These are phyloP conservation scores for Erinaceus europaeus DNA, from an alignment of 2,113 vertebrate genomes.

Conservation along the genomic window DNA sequence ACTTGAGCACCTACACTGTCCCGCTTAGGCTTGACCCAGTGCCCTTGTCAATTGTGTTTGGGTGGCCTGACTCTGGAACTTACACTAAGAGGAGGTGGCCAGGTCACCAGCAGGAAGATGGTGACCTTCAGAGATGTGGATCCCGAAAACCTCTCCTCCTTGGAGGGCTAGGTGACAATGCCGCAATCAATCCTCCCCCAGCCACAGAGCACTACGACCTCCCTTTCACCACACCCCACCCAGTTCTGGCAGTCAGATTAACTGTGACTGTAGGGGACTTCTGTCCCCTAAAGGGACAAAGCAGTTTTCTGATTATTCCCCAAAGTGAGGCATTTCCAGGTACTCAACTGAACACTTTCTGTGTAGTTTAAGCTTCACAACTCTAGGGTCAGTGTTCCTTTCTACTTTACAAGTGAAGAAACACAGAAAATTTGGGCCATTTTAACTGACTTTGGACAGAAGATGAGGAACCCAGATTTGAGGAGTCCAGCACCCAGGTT, in stretches of 20 bases:
- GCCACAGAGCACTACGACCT: accelerated
- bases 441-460: not conserved
- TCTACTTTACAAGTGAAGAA: not conserved
- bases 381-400: no score
- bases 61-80: accelerated
- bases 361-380: not conserved
- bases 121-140: accelerated
- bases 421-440: not conserved
- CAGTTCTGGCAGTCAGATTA: no score
- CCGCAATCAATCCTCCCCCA: not conserved
- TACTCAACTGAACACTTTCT: not conserved
- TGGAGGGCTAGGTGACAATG: not conserved
- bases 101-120: accelerated
- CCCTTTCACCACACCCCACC: not conserved
- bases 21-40: no score
- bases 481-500: not conserved
- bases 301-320: accelerated
- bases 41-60: not conserved
- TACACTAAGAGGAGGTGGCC: accelerated
- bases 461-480: not conserved
- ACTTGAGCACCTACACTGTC: no score
- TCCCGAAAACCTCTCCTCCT: no score
- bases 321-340: not conserved
- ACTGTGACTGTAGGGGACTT: no score
- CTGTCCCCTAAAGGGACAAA: no score